Evolutionary conservation across 2,113 vertebrate genomes (phyloP), one percentile per base, ranked within the genome.

Genomic region (Ranitomeya imitator): DNA sequence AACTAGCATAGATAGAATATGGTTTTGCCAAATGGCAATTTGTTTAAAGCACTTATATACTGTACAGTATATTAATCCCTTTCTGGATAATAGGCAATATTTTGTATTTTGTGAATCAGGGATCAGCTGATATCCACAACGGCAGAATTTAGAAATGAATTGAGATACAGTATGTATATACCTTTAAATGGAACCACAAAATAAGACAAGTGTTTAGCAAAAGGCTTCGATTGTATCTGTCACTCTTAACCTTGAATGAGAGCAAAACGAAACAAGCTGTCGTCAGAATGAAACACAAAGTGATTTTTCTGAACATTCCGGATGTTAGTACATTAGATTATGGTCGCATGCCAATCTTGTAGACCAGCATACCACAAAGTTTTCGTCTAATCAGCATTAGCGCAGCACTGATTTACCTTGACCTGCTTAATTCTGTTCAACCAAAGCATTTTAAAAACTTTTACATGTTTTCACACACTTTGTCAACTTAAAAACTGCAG

Each of bases 291-390:
- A 60, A 59, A 88, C 74, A 16, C 69, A 31, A 23, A 83, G 73
- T 67, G 76, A 63, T 61, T 78, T 63, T 74, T 78, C 9, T 83
- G 14, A 65, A 83, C 78, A 67, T 54, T 77, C 23, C 12, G 52
- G 31, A 52, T 76, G 51, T 77, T 45, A 63, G 57, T 65, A 88
- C 71, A 83, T 74, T 63, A 83, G 73, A 79, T 79, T 51, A 79
- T 79, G 55, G 74, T 86, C 6, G 59, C 71, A 63, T 74, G 59
- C 59, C 85, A 63, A n/a, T 57, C 26, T 45, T 13, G 14, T 61
- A 85, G 71, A 19, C 23, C 73, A 16, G 85, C 26, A 55, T 76
- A 59, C 31, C 12, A 21, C 21, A 51, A 78, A 21, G 69, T 71
- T 76, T 85, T 85, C 76, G 84, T 85, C 59, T 78, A 77, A 23